Evolutionary conservation across 2,888 invertebrate species (phyloP).

Genomic region (Venusia cambrica): DNA sequence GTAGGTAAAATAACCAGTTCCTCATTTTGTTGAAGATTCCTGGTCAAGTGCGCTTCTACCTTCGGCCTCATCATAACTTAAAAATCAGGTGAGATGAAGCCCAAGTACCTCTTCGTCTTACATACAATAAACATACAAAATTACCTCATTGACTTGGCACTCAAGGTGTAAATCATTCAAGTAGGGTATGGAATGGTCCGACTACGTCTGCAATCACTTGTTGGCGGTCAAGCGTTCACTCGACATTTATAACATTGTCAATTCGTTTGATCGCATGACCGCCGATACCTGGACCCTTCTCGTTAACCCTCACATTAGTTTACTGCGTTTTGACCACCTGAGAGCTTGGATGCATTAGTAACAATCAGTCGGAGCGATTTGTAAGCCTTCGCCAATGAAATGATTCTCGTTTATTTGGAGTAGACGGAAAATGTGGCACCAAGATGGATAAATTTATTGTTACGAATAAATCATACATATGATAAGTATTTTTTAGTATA

Average conservation of each 20-base stretch:
- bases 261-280: slow-evolving; percentile 24
- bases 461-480: too few species aligned
- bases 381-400: slow-evolving; percentile 15
- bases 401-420: too few species aligned
- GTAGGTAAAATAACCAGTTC: too few species aligned
- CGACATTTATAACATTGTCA: slow-evolving; percentile 29
- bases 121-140: too few species aligned
- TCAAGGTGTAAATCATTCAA: slow-evolving; percentile 17
- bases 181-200: slow-evolving; percentile 25
- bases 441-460: too few species aligned
- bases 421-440: too few species aligned
- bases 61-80: too few species aligned
- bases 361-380: slow-evolving; percentile 16
- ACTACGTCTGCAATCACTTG: slow-evolving; percentile 16
- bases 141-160: background rate
- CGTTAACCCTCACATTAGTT: slow-evolving; percentile 28
- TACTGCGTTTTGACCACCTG: slow-evolving; percentile 28
- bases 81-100: too few species aligned
- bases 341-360: slow-evolving; percentile 22
- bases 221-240: slow-evolving; percentile 22
- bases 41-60: too few species aligned
- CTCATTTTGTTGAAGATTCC: too few species aligned
- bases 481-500: too few species aligned
- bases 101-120: too few species aligned
- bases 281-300: slow-evolving; percentile 26